A percentile compares a stretch with the other conserved stretches of the same genome.
Evolutionary conservation across 2,113 vertebrate genomes (phyloP).

Genomic region (Ovis aries): ARS-UI_Ramb_v3.0 NC_056054.1:223748501-223749000

Average conservation of each 20-base stretch:
- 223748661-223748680: background rate
- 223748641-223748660: background rate
- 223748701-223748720: background rate
- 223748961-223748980: background rate
- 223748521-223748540: background rate
- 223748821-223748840: background rate
- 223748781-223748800: background rate
- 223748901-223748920: background rate
- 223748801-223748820: background rate
- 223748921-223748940: background rate
- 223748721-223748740: background rate
- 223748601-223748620: background rate
- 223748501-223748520: slow-evolving; percentile 11
- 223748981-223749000: background rate
- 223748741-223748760: background rate
- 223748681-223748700: background rate
- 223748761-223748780: background rate
- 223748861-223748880: background rate
- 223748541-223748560: background rate
- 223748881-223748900: background rate
- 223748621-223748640: background rate
- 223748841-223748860: background rate
- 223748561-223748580: background rate
- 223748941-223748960: background rate
- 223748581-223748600: background rate